A percentile compares a stretch with the other conserved stretches of the same genome.
Evolutionary conservation across 2,113 vertebrate species (phyloP).

Genomic region (Misgurnus mizolepis): DNA sequence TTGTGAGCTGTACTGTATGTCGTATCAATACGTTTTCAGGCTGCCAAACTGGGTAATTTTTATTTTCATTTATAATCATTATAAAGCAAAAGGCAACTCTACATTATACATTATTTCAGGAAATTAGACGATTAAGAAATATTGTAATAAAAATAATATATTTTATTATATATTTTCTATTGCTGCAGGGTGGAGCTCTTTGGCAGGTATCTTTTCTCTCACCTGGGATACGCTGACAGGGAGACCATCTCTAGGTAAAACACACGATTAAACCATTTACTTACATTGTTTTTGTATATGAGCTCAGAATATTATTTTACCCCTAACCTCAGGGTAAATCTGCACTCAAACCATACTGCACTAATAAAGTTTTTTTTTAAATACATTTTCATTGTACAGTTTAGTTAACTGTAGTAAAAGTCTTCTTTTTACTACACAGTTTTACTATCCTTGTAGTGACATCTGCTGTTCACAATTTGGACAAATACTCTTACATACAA

Average conservation of each 20-base stretch:
- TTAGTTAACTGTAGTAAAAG: too few relatives aligned
- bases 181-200: conserved; percentile 67
- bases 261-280: conserved; percentile 8
- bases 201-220: conserved; percentile 67
- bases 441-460: too few relatives aligned
- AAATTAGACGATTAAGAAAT: not conserved
- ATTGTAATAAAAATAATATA: conserved; percentile 53
- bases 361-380: too few relatives aligned
- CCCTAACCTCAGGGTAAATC: not conserved
- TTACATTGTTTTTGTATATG: not conserved
- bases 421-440: too few relatives aligned
- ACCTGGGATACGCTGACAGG: conserved; percentile 71
- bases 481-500: too few relatives aligned
- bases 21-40: not conserved
- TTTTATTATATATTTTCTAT: conserved; percentile 25
- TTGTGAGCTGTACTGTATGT: not conserved
- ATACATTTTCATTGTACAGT: too few relatives aligned
- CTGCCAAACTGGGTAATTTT: too few relatives aligned
- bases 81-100: too few relatives aligned
- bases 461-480: too few relatives aligned
- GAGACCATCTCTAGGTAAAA: conserved; percentile 63
- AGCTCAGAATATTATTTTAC: not conserved
- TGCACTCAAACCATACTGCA: not conserved
- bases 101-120: not conserved
- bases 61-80: too few relatives aligned